Evolutionary conservation across 1,140 invertebrate genomes (phyloP).

Genomic region (Vollenhovia emeryi): DNA sequence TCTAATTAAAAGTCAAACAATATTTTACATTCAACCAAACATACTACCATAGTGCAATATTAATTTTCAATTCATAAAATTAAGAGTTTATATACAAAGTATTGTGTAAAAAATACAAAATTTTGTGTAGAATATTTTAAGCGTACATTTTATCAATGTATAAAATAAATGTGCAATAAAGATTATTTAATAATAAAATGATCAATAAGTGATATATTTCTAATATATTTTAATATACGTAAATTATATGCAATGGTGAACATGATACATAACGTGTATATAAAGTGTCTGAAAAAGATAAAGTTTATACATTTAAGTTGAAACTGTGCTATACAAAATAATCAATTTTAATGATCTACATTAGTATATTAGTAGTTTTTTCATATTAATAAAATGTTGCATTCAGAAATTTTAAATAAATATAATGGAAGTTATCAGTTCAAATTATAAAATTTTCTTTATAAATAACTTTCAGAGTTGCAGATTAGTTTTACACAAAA

Average conservation of each 20-base stretch:
- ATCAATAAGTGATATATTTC: constrained; percentile 12
- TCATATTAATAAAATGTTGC: not conserved
- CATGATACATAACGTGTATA: not conserved
- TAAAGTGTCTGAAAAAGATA: not conserved
- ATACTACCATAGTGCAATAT: not conserved
- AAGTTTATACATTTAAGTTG: constrained; percentile 2
- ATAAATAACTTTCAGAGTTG: not conserved
- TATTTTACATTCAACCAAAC: constrained; percentile 13
- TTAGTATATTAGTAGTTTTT: not conserved
- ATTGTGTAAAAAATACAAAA: constrained; percentile 3
- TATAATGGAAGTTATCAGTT: constrained; percentile 20
- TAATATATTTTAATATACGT: constrained; percentile 23
- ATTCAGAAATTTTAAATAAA: constrained; percentile 38
- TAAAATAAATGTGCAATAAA: not conserved
- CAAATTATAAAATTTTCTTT: constrained; percentile 19
- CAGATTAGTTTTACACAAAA: not conserved
- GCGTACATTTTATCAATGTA: not conserved
- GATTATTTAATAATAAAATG: not conserved
- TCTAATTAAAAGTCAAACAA: not conserved
- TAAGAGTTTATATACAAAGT: not conserved
- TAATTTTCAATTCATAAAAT: constrained; percentile 16
- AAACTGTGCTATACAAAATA: not conserved
- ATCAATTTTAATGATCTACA: not conserved
- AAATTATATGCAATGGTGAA: not conserved
- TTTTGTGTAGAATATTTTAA: constrained; percentile 9